Evolutionary conservation across 2,888 invertebrate genomes (phyloP), one percentile per base, ranked within the genome.

Genomic region (Chelonus formosanus): DNA sequence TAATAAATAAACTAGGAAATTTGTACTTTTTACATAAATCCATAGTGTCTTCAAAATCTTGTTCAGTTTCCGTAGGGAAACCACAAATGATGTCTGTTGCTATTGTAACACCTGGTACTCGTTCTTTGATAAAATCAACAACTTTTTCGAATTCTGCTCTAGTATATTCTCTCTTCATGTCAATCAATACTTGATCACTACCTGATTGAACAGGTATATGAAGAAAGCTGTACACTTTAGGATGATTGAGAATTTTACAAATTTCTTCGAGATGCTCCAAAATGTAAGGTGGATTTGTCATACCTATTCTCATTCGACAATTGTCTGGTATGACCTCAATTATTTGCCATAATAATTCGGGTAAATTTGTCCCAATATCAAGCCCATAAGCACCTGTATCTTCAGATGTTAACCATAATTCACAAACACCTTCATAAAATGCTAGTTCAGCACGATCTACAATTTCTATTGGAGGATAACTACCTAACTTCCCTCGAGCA

Each of bases 221-320:
- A 0, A 99, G 89, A 81, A 99, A 99, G 67, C 95, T 90, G 81
- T 98, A 98, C 0, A 98, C 97, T 66, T 93, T 86, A 0, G 96
- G 95, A 84, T 97, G 95, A 60, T 87, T 87, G 83, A 98, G 87
- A 72, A 98, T 93, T 78, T 90, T 89, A 0, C 95, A 91, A 63
- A 98, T 93, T 80, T 96, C 94, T 83, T 93, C 91, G 32, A 98
- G 85, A 82, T 98, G 96, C 75, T 98, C 97, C 65, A 98, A 85
- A 67, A 99, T 98, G 82, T 99, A 99, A 0, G 98, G 98, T 0
- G 98, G 98, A 86, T 98, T 98, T 58, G 98, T 98, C 96, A 98
- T 99, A 8, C 98, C 99, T 40, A 98, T 88, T 56, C 97, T 88
- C 77, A 96, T 87, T 84, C 93, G 89, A 74, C 94, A 93, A 5